These are phyloP conservation scores for Linnaemya vulpina DNA, from an alignment of 2,888 invertebrate genomes.

Conservation along the genomic window DNA sequence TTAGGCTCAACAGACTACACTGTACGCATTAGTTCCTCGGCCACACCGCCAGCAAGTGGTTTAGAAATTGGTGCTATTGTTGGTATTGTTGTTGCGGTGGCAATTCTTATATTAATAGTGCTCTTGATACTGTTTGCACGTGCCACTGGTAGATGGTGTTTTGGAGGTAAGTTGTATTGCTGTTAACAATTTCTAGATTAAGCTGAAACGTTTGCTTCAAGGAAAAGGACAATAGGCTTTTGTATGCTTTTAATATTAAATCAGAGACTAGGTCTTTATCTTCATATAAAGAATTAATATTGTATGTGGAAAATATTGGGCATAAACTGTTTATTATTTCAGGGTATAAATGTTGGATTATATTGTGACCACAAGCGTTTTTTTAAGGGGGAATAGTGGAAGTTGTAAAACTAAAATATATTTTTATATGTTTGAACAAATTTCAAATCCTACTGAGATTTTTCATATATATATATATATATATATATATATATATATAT, in stretches of 20 bases:
- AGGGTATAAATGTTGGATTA: no score
- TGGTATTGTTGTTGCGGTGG: slow-evolving; percentile 88
- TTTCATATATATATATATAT: no score
- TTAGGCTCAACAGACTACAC: slow-evolving; percentile 87
- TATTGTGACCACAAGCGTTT: no score
- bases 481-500: no score
- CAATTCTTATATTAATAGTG: slow-evolving; percentile 88
- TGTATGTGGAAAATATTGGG: not conserved
- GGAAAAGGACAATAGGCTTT: not conserved
- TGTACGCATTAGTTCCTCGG: slow-evolving; percentile 88
- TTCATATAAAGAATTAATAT: not conserved
- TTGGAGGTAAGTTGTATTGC: slow-evolving; percentile 88
- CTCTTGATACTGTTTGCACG: slow-evolving; percentile 88
- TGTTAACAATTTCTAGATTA: not conserved
- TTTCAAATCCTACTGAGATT: no score
- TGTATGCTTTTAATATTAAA: not conserved
- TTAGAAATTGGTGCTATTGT: slow-evolving; percentile 90
- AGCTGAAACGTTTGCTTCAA: not conserved
- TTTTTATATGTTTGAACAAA: no score
- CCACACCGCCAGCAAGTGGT: slow-evolving; percentile 87
- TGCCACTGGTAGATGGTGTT: slow-evolving; percentile 93
- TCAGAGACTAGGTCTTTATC: not conserved
- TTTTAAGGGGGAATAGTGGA: no score
- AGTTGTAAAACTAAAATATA: no score
- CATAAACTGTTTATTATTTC: no score